phyloP scores from a whole-genome alignment of 2,888 invertebrate genomes.

The Ephialtes manifestator region DNA sequence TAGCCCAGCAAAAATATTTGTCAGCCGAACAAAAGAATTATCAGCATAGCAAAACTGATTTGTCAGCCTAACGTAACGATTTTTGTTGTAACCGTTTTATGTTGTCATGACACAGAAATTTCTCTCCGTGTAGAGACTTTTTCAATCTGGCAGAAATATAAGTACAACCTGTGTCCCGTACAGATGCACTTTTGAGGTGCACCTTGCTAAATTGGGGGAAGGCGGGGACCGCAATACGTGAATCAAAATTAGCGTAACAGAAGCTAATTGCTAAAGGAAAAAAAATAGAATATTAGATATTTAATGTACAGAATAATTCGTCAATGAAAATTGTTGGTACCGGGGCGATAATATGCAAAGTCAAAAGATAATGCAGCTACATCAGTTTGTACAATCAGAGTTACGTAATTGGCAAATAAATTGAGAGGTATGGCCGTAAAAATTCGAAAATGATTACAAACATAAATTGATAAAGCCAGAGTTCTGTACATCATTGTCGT shows the following conservation, averaged over 20 bases:
- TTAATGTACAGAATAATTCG: background rate
- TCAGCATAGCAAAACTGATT: no score
- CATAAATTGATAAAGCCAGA: slow-evolving; percentile 19
- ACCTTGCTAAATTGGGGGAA: background rate
- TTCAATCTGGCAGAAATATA: background rate
- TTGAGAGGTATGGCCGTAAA: background rate
- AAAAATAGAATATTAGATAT: slow-evolving; percentile 1
- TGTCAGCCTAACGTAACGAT: no score
- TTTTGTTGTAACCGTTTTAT: no score
- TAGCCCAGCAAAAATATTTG: no score
- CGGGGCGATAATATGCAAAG: background rate
- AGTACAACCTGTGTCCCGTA: slow-evolving; percentile 44
- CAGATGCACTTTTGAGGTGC: slow-evolving; percentile 26
- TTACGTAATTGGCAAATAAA: background rate
- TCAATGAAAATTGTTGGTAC: background rate
- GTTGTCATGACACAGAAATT: no score
- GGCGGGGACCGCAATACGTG: background rate
- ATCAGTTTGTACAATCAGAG: background rate
- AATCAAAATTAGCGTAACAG: slow-evolving; percentile 41
- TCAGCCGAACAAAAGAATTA: no score
- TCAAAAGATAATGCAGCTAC: background rate
- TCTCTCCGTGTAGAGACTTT: no score
- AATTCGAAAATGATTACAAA: background rate
- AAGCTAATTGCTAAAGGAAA: slow-evolving; percentile 40
- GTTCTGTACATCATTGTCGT: background rate